These are phyloP conservation scores for Argynnis bischoffii DNA, from an alignment of 2,888 invertebrate species.

Conservation along the genomic window DNA sequence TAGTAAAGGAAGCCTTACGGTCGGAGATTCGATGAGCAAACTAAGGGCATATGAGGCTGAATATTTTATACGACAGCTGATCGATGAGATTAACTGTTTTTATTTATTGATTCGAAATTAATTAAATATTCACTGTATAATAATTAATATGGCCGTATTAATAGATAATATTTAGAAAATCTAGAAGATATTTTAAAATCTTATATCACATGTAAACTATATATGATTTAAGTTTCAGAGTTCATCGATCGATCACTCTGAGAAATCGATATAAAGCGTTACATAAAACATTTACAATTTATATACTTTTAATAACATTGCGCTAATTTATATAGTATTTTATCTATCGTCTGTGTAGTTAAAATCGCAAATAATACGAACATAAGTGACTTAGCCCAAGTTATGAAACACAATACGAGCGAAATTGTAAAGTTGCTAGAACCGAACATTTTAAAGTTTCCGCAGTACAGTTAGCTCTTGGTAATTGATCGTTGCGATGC, in stretches of 20 bases:
- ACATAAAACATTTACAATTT: too few relatives aligned
- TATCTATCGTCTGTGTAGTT: neutral
- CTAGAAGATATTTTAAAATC: too few relatives aligned
- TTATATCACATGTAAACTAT: too few relatives aligned
- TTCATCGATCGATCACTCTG: too few relatives aligned
- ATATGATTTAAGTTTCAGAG: too few relatives aligned
- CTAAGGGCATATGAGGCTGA: neutral
- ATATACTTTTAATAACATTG: neutral
- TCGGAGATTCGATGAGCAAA: conserved; percentile 4
- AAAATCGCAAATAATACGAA: conserved; percentile 25
- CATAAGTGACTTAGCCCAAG: conserved; percentile 32
- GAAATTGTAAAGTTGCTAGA: conserved; percentile 38
- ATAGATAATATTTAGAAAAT: too few relatives aligned
- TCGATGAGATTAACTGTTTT: neutral
- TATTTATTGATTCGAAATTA: too few relatives aligned
- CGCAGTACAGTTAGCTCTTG: conserved; percentile 30
- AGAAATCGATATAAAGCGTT: too few relatives aligned
- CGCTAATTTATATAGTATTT: neutral
- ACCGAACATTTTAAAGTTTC: conserved; percentile 60
- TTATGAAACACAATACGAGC: conserved; percentile 35
- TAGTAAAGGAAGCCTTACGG: conserved; percentile 15
- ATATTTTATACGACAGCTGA: conserved; percentile 31
- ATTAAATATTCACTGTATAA: too few relatives aligned
- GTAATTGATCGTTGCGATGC: conserved; percentile 36
- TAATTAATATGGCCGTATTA: too few relatives aligned